Evolutionary conservation across 1,140 invertebrate species (phyloP).

Genomic region (Dendrolimus punctatus): DNA sequence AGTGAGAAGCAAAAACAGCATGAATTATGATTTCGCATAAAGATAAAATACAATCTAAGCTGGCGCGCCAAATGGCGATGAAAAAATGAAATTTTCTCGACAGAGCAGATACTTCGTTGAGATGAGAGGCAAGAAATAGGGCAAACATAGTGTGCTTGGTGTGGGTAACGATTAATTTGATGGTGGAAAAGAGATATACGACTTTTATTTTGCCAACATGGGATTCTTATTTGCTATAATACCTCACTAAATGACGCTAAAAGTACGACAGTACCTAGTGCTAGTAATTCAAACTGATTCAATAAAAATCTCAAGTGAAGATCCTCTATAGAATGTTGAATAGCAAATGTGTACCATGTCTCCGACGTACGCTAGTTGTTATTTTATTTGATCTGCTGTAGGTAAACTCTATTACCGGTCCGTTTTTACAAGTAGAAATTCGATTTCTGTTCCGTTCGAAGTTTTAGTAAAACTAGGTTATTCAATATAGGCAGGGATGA

Average conservation of each 20-base stretch:
- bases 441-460: slow-evolving; percentile 48
- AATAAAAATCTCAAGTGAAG: too few species aligned
- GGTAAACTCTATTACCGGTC: slow-evolving; percentile 64
- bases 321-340: slow-evolving; percentile 1
- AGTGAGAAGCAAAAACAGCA: slow-evolving; percentile 48
- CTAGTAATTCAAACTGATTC: too few species aligned
- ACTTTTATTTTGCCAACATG: too few species aligned
- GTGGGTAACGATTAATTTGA: slow-evolving; percentile 9
- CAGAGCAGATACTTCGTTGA: slow-evolving; percentile 33
- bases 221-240: too few species aligned
- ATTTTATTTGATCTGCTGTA: slow-evolving; percentile 59
- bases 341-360: slow-evolving; percentile 24
- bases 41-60: slow-evolving; percentile 65
- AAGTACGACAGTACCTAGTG: too few species aligned
- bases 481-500: slow-evolving; percentile 33
- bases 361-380: slow-evolving; percentile 34
- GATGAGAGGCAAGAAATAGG: slow-evolving; percentile 33
- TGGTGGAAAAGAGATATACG: slow-evolving; percentile 7
- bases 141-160: slow-evolving; percentile 12
- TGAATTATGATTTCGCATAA: slow-evolving; percentile 68
- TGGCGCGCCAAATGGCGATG: slow-evolving; percentile 54
- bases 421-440: slow-evolving; percentile 66
- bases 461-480: slow-evolving; percentile 54
- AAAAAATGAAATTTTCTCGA: slow-evolving; percentile 60
- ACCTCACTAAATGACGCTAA: too few species aligned